These are phyloP conservation scores for Acleris cristana DNA, from an alignment of 2,888 invertebrate species.

Conservation along the genomic window DNA sequence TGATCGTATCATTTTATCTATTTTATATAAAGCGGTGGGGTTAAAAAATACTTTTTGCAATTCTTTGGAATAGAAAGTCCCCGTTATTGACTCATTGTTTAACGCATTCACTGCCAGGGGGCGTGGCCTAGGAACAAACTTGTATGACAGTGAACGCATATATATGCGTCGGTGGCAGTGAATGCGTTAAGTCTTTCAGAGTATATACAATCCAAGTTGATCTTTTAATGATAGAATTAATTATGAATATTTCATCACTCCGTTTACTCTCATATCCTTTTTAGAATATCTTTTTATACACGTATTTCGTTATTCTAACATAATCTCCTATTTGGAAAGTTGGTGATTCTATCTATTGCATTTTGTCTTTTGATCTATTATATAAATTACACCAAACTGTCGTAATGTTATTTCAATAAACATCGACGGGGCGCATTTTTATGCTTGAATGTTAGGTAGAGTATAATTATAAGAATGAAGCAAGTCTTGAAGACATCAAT, in stretches of 20 bases:
- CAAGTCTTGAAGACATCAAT: slow-evolving; percentile 27
- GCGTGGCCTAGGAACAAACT: too few relatives aligned
- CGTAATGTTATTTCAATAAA: slow-evolving; percentile 43
- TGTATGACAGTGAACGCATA: too few relatives aligned
- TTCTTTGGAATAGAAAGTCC: slow-evolving; percentile 47
- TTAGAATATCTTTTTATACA: slow-evolving; percentile 46
- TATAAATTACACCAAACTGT: slow-evolving; percentile 40
- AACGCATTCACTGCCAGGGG: too few relatives aligned
- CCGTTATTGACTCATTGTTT: slow-evolving; percentile 40
- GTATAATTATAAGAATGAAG: slow-evolving; percentile 38
- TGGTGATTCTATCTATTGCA: not conserved
- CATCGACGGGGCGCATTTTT: slow-evolving; percentile 44
- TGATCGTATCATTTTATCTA: slow-evolving; percentile 42
- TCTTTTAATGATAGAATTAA: slow-evolving; percentile 38
- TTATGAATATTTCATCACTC: slow-evolving; percentile 18
- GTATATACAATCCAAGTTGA: slow-evolving; percentile 41
- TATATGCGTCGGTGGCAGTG: too few relatives aligned
- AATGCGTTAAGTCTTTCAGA: slow-evolving; percentile 43
- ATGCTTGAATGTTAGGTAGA: slow-evolving; percentile 43
- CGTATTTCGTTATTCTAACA: slow-evolving; percentile 45
- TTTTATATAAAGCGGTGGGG: slow-evolving; percentile 40
- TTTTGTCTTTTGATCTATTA: slow-evolving; percentile 1
- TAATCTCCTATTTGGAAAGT: slow-evolving; percentile 37
- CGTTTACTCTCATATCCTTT: slow-evolving; percentile 20
- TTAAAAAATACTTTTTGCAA: slow-evolving; percentile 43